A percentile compares a stretch with the other conserved stretches of the same genome.
Conservation (phyloP, 2,797 vertebrate species). For the Periophthalmus magnuspinnatus region DNA sequence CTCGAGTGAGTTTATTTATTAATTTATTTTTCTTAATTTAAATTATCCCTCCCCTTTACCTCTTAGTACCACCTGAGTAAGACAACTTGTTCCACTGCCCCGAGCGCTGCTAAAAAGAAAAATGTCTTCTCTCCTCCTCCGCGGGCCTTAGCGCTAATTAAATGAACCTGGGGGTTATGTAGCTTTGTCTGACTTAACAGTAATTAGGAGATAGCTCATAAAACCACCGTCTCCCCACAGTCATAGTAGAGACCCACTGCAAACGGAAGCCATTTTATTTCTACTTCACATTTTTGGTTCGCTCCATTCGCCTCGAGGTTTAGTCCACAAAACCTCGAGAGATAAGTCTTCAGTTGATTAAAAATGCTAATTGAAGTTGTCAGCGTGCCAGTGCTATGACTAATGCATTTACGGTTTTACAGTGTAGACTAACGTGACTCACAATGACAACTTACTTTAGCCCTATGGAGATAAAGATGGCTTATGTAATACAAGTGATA, state of each 20-base stretch:
- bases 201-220: conserved; percentile 42
- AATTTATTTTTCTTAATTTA: no score
- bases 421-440: conserved; percentile 9
- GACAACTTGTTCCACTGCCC: conserved; percentile 7
- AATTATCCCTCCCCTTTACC: no score
- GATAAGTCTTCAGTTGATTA: conserved; percentile 24
- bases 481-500: neutral
- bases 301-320: conserved; percentile 16
- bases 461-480: neutral
- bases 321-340: neutral
- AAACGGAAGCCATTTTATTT: conserved; percentile 11
- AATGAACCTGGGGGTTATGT: conserved; percentile 45
- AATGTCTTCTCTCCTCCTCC: conserved; percentile 32
- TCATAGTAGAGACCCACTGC: conserved; percentile 2
- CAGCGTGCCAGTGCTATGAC: conserved; percentile 33
- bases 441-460: conserved; percentile 17
- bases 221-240: conserved; percentile 23
- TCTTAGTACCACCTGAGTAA: neutral
- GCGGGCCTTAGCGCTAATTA: conserved; percentile 33
- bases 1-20: no score
- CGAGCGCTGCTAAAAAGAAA: conserved; percentile 13
- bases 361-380: conserved; percentile 26
- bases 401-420: conserved; percentile 27
- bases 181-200: conserved; percentile 28
- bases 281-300: neutral